Evolutionary conservation across 2,888 invertebrate genomes (phyloP).

Genomic region (Trissonchulus sp.): DNA sequence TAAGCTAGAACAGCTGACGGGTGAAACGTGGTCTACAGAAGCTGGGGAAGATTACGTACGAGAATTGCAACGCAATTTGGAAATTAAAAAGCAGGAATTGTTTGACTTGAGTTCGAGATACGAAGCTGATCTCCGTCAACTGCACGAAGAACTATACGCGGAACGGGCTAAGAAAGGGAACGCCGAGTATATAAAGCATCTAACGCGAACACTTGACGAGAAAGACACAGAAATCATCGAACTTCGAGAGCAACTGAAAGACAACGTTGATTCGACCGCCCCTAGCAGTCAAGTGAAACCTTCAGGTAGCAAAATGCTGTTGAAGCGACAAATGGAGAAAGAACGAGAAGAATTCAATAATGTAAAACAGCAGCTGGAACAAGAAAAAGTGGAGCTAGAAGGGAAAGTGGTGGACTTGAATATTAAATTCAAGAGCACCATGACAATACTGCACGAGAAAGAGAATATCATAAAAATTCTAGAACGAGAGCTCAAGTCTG

Average conservation of each 20-base stretch:
- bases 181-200: conserved; percentile 12
- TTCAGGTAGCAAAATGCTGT: not conserved
- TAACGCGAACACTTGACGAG: not conserved
- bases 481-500: not conserved
- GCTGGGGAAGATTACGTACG: conserved; percentile 6
- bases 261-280: not conserved
- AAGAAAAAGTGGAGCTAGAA: conserved; percentile 9
- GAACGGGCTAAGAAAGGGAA: conserved; percentile 25
- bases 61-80: conserved; percentile 19
- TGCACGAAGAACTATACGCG: conserved; percentile 24
- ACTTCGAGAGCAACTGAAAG: not conserved
- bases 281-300: not conserved
- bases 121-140: conserved; percentile 7
- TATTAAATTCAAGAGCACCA: not conserved
- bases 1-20: not conserved
- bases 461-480: not conserved
- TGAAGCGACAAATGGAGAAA: conserved; percentile 22
- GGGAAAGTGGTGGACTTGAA: not conserved
- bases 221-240: not conserved
- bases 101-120: conserved; percentile 17
- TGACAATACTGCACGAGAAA: conserved; percentile 15
- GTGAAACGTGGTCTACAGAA: not conserved
- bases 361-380: not conserved
- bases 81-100: conserved; percentile 26
- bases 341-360: not conserved